Evolutionary conservation across 2,888 invertebrate species (phyloP).

Genomic region (Ormyrus nitidulus): DNA sequence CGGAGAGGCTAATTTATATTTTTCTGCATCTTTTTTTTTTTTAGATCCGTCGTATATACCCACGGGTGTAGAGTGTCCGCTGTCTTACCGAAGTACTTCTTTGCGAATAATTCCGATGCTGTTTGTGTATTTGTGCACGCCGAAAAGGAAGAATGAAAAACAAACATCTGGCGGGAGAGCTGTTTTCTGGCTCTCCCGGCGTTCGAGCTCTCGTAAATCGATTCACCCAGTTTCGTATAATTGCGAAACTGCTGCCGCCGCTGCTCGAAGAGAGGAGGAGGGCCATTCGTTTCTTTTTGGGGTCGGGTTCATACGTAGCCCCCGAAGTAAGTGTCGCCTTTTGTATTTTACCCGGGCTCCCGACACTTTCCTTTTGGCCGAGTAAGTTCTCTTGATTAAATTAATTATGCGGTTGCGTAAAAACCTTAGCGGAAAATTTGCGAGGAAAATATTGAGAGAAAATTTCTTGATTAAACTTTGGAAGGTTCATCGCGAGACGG

Average conservation of each 20-base stretch:
- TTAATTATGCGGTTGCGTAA: slow-evolving; percentile 34
- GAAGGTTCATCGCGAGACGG: no score
- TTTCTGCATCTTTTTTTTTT: no score
- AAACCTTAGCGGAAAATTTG: neutral
- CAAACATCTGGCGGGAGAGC: neutral
- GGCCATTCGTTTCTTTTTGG: slow-evolving; percentile 13
- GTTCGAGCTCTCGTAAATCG: slow-evolving; percentile 52
- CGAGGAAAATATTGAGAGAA: neutral
- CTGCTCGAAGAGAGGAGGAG: neutral
- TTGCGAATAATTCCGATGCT: neutral
- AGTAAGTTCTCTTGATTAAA: slow-evolving; percentile 27
- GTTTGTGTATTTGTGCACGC: neutral
- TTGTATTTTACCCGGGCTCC: neutral
- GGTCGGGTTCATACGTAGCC: neutral
- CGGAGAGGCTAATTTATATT: no score
- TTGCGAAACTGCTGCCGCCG: slow-evolving; percentile 28
- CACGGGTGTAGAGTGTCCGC: neutral
- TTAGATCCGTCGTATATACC: no score
- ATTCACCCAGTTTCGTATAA: slow-evolving; percentile 55
- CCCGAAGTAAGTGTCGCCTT: neutral
- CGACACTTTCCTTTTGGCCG: neutral
- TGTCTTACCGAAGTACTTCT: neutral
- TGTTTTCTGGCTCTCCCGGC: slow-evolving; percentile 40
- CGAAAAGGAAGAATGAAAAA: no score
- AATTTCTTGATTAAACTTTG: neutral